phyloP scores from a whole-genome alignment of 1,140 invertebrate genomes.

The Philotrypesis tridentata region DNA sequence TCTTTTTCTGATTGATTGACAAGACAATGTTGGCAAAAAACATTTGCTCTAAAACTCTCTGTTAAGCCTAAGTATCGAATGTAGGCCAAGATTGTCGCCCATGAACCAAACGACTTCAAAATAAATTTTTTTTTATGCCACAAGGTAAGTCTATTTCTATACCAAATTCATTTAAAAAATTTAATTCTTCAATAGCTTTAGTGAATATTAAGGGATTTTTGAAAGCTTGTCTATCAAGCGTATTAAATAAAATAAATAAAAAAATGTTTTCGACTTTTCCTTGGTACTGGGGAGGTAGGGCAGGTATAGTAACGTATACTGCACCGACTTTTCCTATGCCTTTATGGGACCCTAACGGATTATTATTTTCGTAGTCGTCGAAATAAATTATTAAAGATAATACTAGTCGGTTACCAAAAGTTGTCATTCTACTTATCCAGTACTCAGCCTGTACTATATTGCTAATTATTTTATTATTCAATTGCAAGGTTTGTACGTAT shows the following conservation, averaged over 20 bases:
- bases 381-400: conserved; percentile 24
- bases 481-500: neutral
- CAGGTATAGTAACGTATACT: conserved; percentile 44
- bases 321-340: conserved; percentile 49
- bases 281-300: conserved; percentile 46
- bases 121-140: conserved; percentile 17
- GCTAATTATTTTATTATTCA: neutral
- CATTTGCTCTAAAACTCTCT: conserved; percentile 42
- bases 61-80: conserved; percentile 50
- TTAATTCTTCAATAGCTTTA: conserved; percentile 48
- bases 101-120: conserved; percentile 46
- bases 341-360: conserved; percentile 48
- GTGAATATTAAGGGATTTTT: conserved; percentile 39
- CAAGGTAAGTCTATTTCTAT: conserved; percentile 1
- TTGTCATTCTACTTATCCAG: conserved; percentile 9
- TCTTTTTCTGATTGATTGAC: neutral
- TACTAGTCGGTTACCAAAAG: conserved; percentile 1
- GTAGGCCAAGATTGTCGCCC: conserved; percentile 17
- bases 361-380: conserved; percentile 43
- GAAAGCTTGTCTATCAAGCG: conserved; percentile 36
- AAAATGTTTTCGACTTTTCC: conserved; percentile 51
- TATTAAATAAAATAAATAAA: conserved; percentile 48
- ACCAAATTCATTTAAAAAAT: conserved; percentile 40
- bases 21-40: conserved; percentile 46
- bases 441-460: neutral